A percentile compares a stretch with the other conserved stretches of the same genome.
Evolutionary conservation across 1,140 invertebrate species (phyloP).

Genomic region (Tetragnatha versicolor): DNA sequence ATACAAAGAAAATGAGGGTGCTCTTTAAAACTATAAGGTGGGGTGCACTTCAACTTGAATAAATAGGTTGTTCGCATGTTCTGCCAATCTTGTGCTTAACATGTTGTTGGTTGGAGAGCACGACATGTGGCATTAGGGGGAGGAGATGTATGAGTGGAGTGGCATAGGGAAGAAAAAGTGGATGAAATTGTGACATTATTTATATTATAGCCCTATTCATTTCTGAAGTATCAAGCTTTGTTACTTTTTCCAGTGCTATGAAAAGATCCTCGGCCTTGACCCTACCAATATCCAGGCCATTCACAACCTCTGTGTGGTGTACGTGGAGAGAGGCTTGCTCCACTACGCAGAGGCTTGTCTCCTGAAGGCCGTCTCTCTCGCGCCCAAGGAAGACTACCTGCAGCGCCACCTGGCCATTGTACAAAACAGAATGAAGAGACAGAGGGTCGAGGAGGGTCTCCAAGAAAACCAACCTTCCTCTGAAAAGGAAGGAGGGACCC

Average conservation of each 20-base stretch:
- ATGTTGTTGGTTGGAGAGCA: too few species aligned
- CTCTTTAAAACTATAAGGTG: too few species aligned
- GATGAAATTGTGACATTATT: not conserved
- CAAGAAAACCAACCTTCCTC: not conserved
- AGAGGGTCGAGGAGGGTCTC: not conserved
- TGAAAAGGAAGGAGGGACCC: not conserved
- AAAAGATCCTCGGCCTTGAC: constrained; percentile 83
- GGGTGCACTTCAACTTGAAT: too few species aligned
- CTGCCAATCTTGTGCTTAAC: too few species aligned
- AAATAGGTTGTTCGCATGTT: too few species aligned
- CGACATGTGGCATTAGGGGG: too few species aligned
- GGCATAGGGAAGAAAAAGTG: too few species aligned
- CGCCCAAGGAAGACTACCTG: constrained; percentile 90
- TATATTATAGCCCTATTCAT: not conserved
- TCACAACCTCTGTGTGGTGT: constrained; percentile 95
- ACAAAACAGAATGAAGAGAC: constrained; percentile 68
- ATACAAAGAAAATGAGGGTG: too few species aligned
- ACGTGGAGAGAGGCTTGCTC: constrained; percentile 88
- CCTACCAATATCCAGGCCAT: constrained; percentile 91
- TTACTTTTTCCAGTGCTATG: constrained; percentile 78
- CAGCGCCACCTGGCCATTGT: constrained; percentile 86
- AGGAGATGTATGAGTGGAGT: too few species aligned
- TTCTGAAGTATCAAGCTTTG: not conserved
- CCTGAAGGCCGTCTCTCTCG: constrained; percentile 77
- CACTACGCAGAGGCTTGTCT: constrained; percentile 84